Evolutionary conservation across 2,888 invertebrate genomes (phyloP), one percentile per base, ranked within the genome.

Genomic region (Tanypteryx hageni): DNA sequence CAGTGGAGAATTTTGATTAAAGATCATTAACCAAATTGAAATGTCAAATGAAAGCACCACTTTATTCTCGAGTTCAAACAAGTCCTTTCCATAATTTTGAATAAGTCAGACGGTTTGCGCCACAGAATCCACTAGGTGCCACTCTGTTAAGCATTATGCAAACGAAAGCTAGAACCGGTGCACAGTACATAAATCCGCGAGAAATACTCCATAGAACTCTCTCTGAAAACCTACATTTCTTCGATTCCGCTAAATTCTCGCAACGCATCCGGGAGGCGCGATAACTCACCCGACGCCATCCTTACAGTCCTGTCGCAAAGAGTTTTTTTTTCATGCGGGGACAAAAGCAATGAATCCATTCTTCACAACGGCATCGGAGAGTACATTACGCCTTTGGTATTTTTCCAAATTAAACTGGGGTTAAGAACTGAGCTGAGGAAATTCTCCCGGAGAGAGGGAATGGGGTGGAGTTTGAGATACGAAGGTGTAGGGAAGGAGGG

Each of bases 341-440:
- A 27, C 76, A 27, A 76, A 22, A 27, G 76, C 22, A 27, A 18
- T 5, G 76, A 76, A 76, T 22, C 68, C n/a, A 68, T 68, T 27
- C 76, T 76, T 27, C 13, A 76, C 27, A 27, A 7, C 76, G 22
- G 16, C 22, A 22, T 27, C 27, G 10, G n/a, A 76, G 76, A 27
- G 76, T 22, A 22, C 27, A 27, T 27, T 76, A 27, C 76, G 27
- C 27, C 76, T 76, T 76, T 76, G 76, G 76, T 76, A 76, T 76
- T 76, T 76, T 76, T 76, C 76, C 76, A 76, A 27, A 76, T 13
- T n/a, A 27, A 76, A 76, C 22, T 76, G 76, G n/a, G 76, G 76
- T 76, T 76, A 76, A 76, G 76, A 76, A 27, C 76, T 1, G 44
- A 44, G 44, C 44, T 22, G 76, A 27, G 76, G 76, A 76, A 76